Percentiles rank a stretch among this genome's conserved stretches.
Evolutionary conservation across 37 sponge, comb jelly and placozoan genomes (phyloP).

Genomic region (Aplysina aerophoba): DNA sequence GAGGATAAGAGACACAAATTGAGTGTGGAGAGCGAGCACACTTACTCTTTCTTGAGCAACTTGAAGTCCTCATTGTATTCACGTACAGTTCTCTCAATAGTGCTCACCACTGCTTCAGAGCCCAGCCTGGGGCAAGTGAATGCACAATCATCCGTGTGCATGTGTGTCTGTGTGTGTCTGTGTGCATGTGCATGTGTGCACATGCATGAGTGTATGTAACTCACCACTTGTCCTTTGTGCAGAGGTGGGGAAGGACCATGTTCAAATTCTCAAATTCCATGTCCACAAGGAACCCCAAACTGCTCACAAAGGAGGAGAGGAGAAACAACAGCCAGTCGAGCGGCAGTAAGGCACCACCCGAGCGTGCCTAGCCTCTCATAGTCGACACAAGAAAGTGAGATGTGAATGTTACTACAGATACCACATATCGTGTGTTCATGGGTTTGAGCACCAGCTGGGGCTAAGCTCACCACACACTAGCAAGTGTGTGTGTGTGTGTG

Average conservation of each 20-base stretch:
- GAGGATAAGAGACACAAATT: too few species aligned
- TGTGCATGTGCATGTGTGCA: slow-evolving; percentile 4
- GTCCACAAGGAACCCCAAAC: slow-evolving; percentile 64
- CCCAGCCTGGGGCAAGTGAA: background rate
- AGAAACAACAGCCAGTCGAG: background rate
- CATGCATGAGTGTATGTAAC: background rate
- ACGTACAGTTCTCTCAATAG: slow-evolving; percentile 49
- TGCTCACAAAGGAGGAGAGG: too few species aligned
- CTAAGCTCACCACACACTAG: too few species aligned
- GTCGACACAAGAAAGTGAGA: too few species aligned
- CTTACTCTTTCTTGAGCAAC: slow-evolving; percentile 59
- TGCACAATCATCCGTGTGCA: background rate
- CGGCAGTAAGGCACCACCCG: background rate
- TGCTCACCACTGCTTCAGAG: slow-evolving; percentile 39
- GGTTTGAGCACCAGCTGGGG: too few species aligned
- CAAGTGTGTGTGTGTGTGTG: too few species aligned
- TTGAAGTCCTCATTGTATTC: slow-evolving; percentile 68
- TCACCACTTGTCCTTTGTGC: slow-evolving; percentile 67
- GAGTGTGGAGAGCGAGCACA: background rate
- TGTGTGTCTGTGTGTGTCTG: background rate
- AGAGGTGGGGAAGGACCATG: slow-evolving; percentile 44
- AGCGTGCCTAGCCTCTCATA: background rate
- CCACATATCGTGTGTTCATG: too few species aligned
- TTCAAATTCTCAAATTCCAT: slow-evolving; percentile 56
- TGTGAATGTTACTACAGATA: too few species aligned